Evolutionary conservation across 2,888 invertebrate genomes (phyloP), one percentile per base, ranked within the genome.

Genomic region (Steinernema hermaphroditum): DNA sequence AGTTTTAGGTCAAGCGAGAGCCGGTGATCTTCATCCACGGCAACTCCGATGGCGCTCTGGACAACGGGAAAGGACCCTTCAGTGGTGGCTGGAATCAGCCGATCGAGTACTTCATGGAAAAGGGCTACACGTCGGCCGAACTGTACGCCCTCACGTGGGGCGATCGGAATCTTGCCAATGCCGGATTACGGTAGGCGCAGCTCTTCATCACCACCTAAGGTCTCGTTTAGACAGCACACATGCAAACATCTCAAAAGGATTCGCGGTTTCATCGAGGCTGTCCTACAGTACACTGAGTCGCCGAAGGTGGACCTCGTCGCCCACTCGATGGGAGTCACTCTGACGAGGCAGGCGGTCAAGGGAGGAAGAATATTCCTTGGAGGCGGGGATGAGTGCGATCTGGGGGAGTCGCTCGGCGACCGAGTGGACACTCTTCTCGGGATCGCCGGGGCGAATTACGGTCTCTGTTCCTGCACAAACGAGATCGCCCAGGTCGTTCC

Each of bases 271-370:
- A 49, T 80, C 24, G 81, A 80, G 68, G 74, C 76, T 12, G 76
- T 82, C 19, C 70, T 82, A 9, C 72, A 75, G 12, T 82, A 82
- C 74, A 81, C 81, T 0, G 74, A 75, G n/a, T 49, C 76, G 4
- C 19, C 14, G 1, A 74, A 78, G 37, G 68, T 82, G 12, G 77
- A 78, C 72, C 75, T 82, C 46, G 73, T 82, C 27, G 79, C 75
- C 12, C 82, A 82, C 70, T 81, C 81, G 12, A 82, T 82, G 82
- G 82, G 82, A 22, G 82, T 78, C 1, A 77, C 78, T n/a, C 72
- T 80, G 29, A 81, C 79, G 1, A 68, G 82, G 19, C 74, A 70
- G n/a, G 74, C 76, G 8, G 75, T 79, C 24, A 74, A 79, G 29
- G 82, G 82, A 62, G 82, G 82, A 57, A 50, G 46, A 75, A 78